These are phyloP conservation scores for Gastrophryne carolinensis DNA, from an alignment of 2,797 vertebrate species.

Conservation along the genomic window DNA sequence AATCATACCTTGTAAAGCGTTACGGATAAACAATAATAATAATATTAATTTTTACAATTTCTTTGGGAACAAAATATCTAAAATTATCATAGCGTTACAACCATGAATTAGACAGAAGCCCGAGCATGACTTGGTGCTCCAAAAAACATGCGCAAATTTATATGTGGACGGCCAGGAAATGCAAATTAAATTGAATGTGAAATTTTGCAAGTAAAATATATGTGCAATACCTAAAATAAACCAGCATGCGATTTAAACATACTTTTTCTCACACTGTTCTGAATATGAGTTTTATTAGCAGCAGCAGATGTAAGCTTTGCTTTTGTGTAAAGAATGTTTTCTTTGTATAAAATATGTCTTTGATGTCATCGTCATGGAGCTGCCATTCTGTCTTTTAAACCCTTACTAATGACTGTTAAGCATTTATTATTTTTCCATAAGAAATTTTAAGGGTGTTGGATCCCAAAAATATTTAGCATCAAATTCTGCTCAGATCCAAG, in stretches of 20 bases:
- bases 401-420: slow-evolving; percentile 7
- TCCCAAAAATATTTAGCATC: slow-evolving; percentile 35
- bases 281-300: background rate
- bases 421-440: slow-evolving; percentile 39
- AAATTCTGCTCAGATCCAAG: slow-evolving; percentile 27
- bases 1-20: too few relatives aligned
- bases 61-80: too few relatives aligned
- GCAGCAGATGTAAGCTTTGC: slow-evolving; percentile 11
- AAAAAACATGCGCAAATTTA: too few relatives aligned
- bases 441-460: slow-evolving; percentile 26
- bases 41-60: too few relatives aligned
- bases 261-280: background rate
- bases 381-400: background rate
- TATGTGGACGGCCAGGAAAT: background rate
- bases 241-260: background rate
- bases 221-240: background rate
- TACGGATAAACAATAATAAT: too few relatives aligned
- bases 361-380: background rate
- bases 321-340: background rate
- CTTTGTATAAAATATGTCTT: background rate
- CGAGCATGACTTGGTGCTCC: too few relatives aligned
- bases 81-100: too few relatives aligned
- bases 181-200: background rate
- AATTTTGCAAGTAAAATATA: too few relatives aligned
- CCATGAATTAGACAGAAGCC: too few relatives aligned